phyloP scores from a whole-genome alignment of 2,113 vertebrate genomes.

The Hylia prasina region DNA sequence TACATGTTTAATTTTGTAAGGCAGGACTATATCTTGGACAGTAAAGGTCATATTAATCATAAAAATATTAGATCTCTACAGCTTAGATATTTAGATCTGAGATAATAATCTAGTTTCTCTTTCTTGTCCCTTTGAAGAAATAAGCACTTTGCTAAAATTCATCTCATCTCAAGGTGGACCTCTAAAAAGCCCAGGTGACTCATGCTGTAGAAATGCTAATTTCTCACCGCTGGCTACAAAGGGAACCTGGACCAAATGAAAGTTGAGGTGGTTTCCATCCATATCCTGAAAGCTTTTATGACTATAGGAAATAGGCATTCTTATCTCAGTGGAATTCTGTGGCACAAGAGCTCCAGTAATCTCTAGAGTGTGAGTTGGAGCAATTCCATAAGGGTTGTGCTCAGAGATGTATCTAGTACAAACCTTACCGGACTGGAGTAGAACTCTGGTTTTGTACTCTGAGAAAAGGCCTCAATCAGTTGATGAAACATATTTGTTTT shows the following conservation, averaged over 20 bases:
- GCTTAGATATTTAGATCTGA: neutral
- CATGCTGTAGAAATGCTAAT: neutral
- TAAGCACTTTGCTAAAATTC: neutral
- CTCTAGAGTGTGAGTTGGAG: neutral
- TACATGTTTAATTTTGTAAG: neutral
- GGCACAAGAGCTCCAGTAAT: neutral
- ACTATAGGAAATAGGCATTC: neutral
- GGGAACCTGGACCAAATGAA: neutral
- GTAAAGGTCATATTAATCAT: neutral
- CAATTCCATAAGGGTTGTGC: accelerated
- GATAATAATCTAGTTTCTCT: neutral
- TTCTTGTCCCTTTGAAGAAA: neutral
- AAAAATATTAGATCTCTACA: neutral
- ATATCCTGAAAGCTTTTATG: neutral
- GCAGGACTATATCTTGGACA: neutral
- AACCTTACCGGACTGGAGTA: neutral
- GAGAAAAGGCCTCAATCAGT: neutral
- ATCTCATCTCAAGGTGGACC: neutral
- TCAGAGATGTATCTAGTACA: neutral
- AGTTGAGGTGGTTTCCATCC: neutral
- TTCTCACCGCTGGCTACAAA: neutral
- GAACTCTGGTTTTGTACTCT: neutral
- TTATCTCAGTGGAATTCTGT: neutral
- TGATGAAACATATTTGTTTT: neutral
- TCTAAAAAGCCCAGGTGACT: neutral